phyloP scores from a whole-genome alignment of 2,888 invertebrate species.

The Polyommatus icarus region DNA sequence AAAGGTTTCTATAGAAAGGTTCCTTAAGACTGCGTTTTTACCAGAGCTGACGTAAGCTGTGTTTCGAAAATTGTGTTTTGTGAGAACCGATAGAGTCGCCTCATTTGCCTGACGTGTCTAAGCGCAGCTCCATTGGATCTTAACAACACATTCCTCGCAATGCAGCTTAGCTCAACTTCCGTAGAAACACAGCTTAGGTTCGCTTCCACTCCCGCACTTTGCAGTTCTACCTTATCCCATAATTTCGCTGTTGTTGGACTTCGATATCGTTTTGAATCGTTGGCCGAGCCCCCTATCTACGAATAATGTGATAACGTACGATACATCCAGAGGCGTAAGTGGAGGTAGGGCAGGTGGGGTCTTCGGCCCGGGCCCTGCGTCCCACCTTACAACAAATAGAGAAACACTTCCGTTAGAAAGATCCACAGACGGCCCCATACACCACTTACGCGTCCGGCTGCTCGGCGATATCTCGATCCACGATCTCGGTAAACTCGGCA shows the following conservation, averaged over 20 bases:
- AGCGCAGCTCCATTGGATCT: too few relatives aligned
- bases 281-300: slow-evolving; percentile 43
- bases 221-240: background rate
- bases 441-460: slow-evolving; percentile 78
- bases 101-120: too few relatives aligned
- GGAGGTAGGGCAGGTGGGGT: slow-evolving; percentile 81
- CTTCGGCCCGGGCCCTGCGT: slow-evolving; percentile 78
- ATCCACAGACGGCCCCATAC: slow-evolving; percentile 67
- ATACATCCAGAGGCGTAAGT: slow-evolving; percentile 82
- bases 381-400: slow-evolving; percentile 79
- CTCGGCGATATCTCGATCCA: slow-evolving; percentile 51
- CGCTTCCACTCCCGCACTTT: background rate
- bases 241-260: background rate
- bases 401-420: slow-evolving; percentile 73
- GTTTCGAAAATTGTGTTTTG: too few relatives aligned
- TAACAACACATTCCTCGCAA: too few relatives aligned
- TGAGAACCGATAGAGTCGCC: too few relatives aligned
- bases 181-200: too few relatives aligned
- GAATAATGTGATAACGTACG: slow-evolving; percentile 68
- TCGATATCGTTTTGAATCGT: background rate
- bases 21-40: background rate
- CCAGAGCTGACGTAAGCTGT: background rate
- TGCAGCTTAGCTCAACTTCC: too few relatives aligned
- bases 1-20: background rate
- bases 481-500: slow-evolving; percentile 36